A percentile compares a stretch with the other conserved stretches of the same genome.
phyloP scores from a whole-genome alignment of 2,113 vertebrate genomes.

The Chaetorhynchus papuensis region DNA sequence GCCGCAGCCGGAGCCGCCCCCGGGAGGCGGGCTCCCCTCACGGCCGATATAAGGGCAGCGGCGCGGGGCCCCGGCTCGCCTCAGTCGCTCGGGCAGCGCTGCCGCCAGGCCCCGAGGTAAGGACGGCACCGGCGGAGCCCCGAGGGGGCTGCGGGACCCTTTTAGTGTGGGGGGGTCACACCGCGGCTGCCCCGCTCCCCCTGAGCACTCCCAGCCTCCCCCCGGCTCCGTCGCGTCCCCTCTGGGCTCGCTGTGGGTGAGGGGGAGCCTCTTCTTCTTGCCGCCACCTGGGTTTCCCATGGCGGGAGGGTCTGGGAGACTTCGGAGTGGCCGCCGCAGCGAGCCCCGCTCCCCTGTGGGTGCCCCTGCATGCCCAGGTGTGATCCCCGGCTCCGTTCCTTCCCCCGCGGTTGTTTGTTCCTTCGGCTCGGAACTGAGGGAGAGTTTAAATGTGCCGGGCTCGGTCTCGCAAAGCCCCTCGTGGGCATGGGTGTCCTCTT shows the following conservation, averaged over 20 bases:
- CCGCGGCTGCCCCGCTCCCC: neutral
- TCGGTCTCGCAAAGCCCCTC: neutral
- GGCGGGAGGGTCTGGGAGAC: neutral
- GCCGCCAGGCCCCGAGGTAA: neutral
- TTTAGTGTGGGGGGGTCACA: fast-evolving
- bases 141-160: neutral
- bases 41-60: neutral
- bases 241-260: fast-evolving
- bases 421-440: neutral
- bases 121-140: neutral
- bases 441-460: neutral
- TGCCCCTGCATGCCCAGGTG: neutral
- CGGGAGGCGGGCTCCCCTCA: neutral
- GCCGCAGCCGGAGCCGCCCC: neutral
- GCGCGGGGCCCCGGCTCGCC: neutral
- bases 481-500: neutral
- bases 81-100: neutral
- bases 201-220: neutral
- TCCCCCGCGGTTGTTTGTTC: fast-evolving
- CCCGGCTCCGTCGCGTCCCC: no score
- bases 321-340: fast-evolving
- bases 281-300: fast-evolving
- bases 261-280: neutral
- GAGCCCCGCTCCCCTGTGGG: neutral
- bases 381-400: fast-evolving